phyloP scores from a whole-genome alignment of 2,113 vertebrate genomes.

The Cairina moschata region DNA sequence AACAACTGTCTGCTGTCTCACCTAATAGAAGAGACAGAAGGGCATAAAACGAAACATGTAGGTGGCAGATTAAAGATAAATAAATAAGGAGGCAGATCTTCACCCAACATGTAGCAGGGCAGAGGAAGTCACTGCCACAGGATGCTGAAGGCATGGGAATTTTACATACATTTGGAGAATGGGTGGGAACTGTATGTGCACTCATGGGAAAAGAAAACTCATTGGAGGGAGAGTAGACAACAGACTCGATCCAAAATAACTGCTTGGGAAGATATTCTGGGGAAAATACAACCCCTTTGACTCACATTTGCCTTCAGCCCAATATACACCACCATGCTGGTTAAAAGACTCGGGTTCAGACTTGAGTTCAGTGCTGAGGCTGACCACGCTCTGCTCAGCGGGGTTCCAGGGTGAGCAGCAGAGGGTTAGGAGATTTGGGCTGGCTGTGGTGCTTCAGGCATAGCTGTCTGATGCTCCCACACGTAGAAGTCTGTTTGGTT shows the following conservation, averaged over 20 bases:
- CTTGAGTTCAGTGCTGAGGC: not conserved
- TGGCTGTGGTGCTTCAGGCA: fast-evolving
- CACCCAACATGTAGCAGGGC: not conserved
- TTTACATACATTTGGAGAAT: not conserved
- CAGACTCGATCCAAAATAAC: not conserved
- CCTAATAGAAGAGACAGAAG: slow-evolving; percentile 27
- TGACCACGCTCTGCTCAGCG: not conserved
- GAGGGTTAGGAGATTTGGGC: not conserved
- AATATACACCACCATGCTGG: not conserved
- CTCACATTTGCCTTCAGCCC: not conserved
- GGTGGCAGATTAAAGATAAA: slow-evolving; percentile 20
- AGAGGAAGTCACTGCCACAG: not conserved
- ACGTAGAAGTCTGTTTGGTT: not conserved
- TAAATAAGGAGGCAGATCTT: not conserved
- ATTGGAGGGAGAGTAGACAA: not conserved
- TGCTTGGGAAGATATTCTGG: not conserved
- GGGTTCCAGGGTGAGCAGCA: not conserved
- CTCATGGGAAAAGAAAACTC: not conserved
- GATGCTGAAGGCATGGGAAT: not conserved
- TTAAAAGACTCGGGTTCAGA: not conserved
- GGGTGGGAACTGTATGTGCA: not conserved
- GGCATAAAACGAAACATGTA: slow-evolving; percentile 48
- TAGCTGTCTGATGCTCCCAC: not conserved
- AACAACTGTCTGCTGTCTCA: slow-evolving; percentile 1
- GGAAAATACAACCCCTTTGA: not conserved